A percentile compares a stretch with the other conserved stretches of the same genome.
Conservation (phyloP, 2,113 vertebrate species). For the Cisticola juncidis region DNA sequence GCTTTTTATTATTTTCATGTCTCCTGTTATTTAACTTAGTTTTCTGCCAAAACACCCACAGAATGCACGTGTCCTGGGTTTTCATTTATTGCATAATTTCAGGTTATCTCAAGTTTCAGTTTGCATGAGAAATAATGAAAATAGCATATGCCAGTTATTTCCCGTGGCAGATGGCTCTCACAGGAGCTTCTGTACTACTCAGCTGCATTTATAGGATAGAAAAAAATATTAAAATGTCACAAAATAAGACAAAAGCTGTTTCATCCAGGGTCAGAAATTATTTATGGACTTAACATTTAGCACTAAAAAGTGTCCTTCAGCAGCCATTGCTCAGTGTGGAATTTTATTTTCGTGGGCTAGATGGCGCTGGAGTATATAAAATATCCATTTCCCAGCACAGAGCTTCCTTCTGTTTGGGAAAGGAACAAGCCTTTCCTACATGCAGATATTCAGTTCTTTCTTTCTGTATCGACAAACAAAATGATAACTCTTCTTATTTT, state of each 20-base stretch:
- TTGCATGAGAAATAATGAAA: constrained; percentile 33
- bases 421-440: background rate
- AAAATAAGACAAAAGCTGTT: constrained; percentile 38
- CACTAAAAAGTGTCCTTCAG: background rate
- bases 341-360: background rate
- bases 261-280: constrained; percentile 43
- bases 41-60: background rate
- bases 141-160: constrained; percentile 9
- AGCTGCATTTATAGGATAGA: background rate
- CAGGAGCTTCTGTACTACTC: background rate
- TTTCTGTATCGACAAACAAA: background rate
- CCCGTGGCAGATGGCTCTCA: background rate
- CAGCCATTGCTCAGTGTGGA: background rate
- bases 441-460: background rate
- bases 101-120: background rate
- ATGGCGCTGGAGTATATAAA: constrained; percentile 47
- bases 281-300: constrained; percentile 59
- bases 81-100: constrained; percentile 32
- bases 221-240: constrained; percentile 41
- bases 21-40: background rate
- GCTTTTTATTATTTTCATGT: background rate
- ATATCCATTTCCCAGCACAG: background rate
- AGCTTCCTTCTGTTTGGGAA: background rate
- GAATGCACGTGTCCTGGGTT: background rate
- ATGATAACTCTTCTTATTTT: background rate